Conservation (phyloP, 2,113 vertebrate genomes). For the Aythya baeri region DNA sequence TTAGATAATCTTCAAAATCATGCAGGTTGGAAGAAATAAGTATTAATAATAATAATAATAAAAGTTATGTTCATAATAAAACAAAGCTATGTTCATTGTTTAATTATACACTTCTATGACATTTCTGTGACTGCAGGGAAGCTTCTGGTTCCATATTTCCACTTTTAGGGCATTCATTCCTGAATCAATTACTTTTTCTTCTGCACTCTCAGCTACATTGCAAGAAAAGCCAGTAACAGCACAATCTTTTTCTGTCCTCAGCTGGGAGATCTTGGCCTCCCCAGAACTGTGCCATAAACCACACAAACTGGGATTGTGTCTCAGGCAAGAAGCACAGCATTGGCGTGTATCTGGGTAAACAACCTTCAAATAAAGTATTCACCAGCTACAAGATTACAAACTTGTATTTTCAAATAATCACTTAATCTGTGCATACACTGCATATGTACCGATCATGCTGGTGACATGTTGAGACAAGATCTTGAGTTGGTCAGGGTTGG, state of each 20-base stretch:
- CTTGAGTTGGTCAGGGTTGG: not conserved
- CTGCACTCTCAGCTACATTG: no score
- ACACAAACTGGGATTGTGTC: not conserved
- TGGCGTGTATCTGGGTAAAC: not conserved
- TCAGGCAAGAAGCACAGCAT: accelerated
- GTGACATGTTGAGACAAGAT: not conserved
- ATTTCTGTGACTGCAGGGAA: not conserved
- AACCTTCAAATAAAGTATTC: not conserved
- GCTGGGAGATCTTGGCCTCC: not conserved
- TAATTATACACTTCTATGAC: not conserved
- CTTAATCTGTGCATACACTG: not conserved
- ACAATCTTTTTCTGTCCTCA: not conserved
- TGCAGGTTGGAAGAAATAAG: not conserved
- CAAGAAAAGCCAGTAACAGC: not conserved
- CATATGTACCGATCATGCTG: not conserved
- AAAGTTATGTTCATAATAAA: not conserved
- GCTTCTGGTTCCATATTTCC: no score
- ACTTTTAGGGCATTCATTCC: no score
- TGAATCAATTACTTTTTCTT: no score
- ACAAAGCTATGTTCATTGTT: not conserved
- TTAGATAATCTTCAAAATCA: not conserved
- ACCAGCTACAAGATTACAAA: not conserved
- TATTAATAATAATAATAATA: not conserved
- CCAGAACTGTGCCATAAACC: no score
- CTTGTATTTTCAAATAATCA: conserved; percentile 6